phyloP scores from a whole-genome alignment of 2,113 vertebrate species.

The Stictonetta naevosa region DNA sequence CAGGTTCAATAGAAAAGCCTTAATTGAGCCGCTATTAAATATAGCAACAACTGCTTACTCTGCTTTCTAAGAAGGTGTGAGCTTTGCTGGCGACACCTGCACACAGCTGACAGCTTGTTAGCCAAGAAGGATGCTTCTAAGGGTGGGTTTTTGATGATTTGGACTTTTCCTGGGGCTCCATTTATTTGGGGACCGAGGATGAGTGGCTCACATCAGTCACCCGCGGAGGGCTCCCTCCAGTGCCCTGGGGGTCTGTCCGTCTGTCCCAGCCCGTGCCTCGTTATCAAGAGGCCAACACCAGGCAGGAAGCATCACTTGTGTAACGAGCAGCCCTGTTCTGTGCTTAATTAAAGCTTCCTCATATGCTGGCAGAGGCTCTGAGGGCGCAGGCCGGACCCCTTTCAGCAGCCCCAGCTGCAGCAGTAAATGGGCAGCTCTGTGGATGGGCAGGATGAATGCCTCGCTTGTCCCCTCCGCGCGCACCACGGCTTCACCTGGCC shows the following conservation, averaged over 20 bases:
- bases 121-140: constrained; percentile 4
- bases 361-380: constrained; percentile 47
- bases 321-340: constrained; percentile 11
- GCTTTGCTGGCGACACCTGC: constrained; percentile 24
- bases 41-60: constrained; percentile 65
- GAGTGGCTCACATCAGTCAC: neutral
- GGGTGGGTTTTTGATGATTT: constrained; percentile 17
- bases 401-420: constrained; percentile 72
- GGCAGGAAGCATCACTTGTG: constrained; percentile 24
- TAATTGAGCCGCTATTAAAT: constrained; percentile 64
- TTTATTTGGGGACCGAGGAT: neutral
- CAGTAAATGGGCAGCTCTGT: constrained; percentile 53
- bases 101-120: constrained; percentile 60
- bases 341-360: constrained; percentile 53
- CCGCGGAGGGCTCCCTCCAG: neutral
- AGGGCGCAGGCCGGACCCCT: constrained; percentile 50
- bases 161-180: neutral
- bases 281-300: neutral
- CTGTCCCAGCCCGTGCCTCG: neutral
- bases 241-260: neutral
- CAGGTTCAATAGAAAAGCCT: constrained; percentile 67
- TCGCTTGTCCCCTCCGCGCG: neutral
- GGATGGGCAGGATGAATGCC: constrained; percentile 33
- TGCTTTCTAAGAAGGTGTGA: constrained; percentile 64
- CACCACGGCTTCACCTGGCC: constrained; percentile 59